Evolutionary conservation across 2,113 vertebrate genomes (phyloP).

Genomic region (Lophius piscatorius): DNA sequence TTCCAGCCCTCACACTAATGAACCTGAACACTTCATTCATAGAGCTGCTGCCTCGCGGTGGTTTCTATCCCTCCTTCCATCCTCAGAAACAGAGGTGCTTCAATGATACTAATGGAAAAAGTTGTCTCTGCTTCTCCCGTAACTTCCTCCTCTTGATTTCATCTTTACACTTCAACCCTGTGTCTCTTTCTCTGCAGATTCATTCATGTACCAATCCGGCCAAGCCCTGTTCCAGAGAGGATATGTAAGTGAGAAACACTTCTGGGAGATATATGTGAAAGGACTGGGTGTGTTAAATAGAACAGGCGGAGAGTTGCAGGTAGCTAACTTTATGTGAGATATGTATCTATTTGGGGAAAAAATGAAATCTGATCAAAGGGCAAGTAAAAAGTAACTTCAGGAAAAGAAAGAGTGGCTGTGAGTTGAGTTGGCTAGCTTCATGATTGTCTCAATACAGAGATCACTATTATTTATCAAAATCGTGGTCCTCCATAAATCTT

Average conservation of each 20-base stretch:
- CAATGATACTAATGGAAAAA: slow-evolving; percentile 64
- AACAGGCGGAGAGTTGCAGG: neutral
- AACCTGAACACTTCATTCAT: slow-evolving; percentile 38
- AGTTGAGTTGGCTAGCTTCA: no score
- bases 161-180: slow-evolving; percentile 50
- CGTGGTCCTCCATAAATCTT: no score
- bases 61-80: slow-evolving; percentile 46
- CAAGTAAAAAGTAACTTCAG: neutral
- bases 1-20: no score
- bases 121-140: slow-evolving; percentile 31
- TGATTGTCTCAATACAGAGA: no score
- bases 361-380: slow-evolving; percentile 10
- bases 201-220: slow-evolving; percentile 34
- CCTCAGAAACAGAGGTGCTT: slow-evolving; percentile 47
- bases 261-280: slow-evolving; percentile 45
- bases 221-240: slow-evolving; percentile 44
- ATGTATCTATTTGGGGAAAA: slow-evolving; percentile 1
- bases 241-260: slow-evolving; percentile 57
- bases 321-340: slow-evolving; percentile 8
- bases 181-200: slow-evolving; percentile 31
- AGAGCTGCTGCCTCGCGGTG: slow-evolving; percentile 9
- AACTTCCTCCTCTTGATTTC: slow-evolving; percentile 29
- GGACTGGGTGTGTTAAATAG: slow-evolving; percentile 8
- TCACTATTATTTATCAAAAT: no score
- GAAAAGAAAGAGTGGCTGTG: neutral